Evolutionary conservation across 2,113 vertebrate species (phyloP).

Genomic region (Todiramphus saurophagus): DNA sequence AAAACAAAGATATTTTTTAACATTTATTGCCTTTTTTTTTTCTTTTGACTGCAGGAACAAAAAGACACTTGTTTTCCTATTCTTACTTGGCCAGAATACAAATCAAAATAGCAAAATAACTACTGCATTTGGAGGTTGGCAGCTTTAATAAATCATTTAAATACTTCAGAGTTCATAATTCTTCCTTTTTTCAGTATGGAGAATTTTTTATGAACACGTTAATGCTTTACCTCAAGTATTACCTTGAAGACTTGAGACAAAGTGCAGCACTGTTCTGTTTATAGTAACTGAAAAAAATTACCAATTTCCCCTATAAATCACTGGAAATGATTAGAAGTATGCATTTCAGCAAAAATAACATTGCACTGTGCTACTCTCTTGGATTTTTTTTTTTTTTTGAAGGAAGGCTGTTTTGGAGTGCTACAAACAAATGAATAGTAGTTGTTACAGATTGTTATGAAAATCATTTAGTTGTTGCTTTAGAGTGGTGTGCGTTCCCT

Average conservation of each 20-base stretch:
- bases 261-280: slow-evolving; percentile 57
- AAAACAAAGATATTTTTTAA: neutral
- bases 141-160: slow-evolving; percentile 68
- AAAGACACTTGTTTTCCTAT: slow-evolving; percentile 61
- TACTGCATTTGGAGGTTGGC: neutral
- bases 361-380: neutral
- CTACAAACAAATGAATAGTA: neutral
- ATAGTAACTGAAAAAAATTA: slow-evolving; percentile 55
- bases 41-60: slow-evolving; percentile 42
- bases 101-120: slow-evolving; percentile 59
- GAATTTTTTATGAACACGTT: slow-evolving; percentile 43
- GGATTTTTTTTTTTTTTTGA: neutral
- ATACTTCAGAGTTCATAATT: slow-evolving; percentile 64
- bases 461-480: neutral
- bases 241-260: slow-evolving; percentile 56
- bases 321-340: slow-evolving; percentile 26
- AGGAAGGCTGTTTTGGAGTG: neutral
- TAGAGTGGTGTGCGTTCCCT: neutral
- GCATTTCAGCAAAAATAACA: slow-evolving; percentile 52
- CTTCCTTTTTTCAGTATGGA: slow-evolving; percentile 47
- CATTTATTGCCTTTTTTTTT: neutral
- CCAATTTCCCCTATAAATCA: slow-evolving; percentile 68
- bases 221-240: slow-evolving; percentile 38
- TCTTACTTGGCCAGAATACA: slow-evolving; percentile 50
- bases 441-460: neutral